A percentile compares a stretch with the other conserved stretches of the same genome.
Evolutionary conservation across 2,888 invertebrate species (phyloP).

Genomic region (Habroteleia sp.): DNA sequence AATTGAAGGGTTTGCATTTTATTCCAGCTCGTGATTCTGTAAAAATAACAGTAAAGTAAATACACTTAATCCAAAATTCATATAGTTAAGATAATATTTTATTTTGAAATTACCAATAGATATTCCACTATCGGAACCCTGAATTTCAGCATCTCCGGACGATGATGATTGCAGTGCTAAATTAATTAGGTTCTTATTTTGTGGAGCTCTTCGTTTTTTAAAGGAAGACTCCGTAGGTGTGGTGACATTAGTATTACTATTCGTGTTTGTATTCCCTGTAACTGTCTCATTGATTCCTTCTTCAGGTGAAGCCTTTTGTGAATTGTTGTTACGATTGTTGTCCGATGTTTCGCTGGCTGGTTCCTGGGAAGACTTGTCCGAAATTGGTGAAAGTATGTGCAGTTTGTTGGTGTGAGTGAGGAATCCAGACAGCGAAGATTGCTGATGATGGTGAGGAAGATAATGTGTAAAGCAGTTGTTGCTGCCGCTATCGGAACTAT

Average conservation of each 20-base stretch:
- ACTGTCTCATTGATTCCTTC: slow-evolving; percentile 82
- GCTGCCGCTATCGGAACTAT: slow-evolving; percentile 90
- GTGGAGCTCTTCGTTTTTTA: slow-evolving; percentile 86
- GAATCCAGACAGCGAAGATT: slow-evolving; percentile 84
- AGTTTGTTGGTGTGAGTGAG: slow-evolving; percentile 87
- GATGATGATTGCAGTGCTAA: slow-evolving; percentile 85
- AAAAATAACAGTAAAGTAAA: too few relatives aligned
- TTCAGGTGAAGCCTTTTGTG: slow-evolving; percentile 89
- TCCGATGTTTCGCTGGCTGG: slow-evolving; percentile 91
- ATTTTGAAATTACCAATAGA: slow-evolving; percentile 84
- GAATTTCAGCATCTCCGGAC: slow-evolving; percentile 88
- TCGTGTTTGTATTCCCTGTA: slow-evolving; percentile 76
- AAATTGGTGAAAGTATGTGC: slow-evolving; percentile 93
- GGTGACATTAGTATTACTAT: slow-evolving; percentile 80
- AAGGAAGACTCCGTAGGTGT: slow-evolving; percentile 78
- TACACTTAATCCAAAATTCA: neutral
- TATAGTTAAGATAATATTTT: too few relatives aligned
- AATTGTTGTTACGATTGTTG: slow-evolving; percentile 89
- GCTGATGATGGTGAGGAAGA: slow-evolving; percentile 81
- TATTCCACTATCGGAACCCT: slow-evolving; percentile 94
- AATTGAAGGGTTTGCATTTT: slow-evolving; percentile 86
- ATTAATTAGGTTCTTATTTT: slow-evolving; percentile 89
- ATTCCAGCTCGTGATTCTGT: slow-evolving; percentile 89
- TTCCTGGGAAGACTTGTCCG: slow-evolving; percentile 94
- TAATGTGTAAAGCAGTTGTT: slow-evolving; percentile 84